Evolutionary conservation across 2,113 vertebrate species (phyloP).

Genomic region (Siphamia tubifer): DNA sequence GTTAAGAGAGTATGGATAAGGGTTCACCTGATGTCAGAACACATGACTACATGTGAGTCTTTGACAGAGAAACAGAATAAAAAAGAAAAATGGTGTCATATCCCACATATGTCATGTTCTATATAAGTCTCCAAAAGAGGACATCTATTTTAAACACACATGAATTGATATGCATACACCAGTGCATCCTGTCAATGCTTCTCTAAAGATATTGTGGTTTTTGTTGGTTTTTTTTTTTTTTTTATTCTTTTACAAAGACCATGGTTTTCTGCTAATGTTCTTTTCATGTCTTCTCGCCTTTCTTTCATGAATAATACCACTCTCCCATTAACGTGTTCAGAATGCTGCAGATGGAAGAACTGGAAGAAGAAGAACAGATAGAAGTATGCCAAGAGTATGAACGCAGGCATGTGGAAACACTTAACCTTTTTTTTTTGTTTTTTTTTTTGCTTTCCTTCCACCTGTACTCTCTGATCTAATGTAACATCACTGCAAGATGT

Average conservation of each 20-base stretch:
- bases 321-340: constrained; percentile 37
- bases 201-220: background rate
- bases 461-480: constrained; percentile 47
- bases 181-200: constrained; percentile 9
- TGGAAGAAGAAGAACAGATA: constrained; percentile 5
- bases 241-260: no score
- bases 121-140: constrained; percentile 47
- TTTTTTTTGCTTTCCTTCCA: constrained; percentile 28
- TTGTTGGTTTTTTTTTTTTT: no score
- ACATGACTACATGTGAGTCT: no score
- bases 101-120: constrained; percentile 42
- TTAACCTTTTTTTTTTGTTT: constrained; percentile 41
- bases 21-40: no score
- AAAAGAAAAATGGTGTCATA: background rate
- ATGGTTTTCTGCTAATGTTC: constrained; percentile 47
- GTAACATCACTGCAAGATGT: constrained; percentile 48
- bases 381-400: constrained; percentile 37
- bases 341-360: background rate
- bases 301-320: constrained; percentile 60
- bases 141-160: constrained; percentile 59
- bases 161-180: background rate
- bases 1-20: no score
- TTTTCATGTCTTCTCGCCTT: constrained; percentile 52
- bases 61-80: background rate
- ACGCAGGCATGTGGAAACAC: constrained; percentile 41